Base-by-base conservation (phyloP, 2,888 invertebrate genomes). In the Limnephilus auricula region DNA sequence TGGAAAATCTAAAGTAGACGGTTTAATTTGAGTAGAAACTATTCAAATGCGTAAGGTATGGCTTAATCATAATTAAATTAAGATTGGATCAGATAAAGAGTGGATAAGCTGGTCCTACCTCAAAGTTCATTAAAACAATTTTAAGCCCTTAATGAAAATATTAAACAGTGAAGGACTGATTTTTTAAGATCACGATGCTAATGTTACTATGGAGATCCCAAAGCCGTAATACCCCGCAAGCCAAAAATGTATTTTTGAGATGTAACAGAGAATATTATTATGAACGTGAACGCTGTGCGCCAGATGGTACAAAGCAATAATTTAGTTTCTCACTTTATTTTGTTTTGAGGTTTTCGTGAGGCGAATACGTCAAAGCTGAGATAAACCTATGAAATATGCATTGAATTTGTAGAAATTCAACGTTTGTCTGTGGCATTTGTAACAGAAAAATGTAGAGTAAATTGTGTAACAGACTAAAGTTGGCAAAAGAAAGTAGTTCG, bases 311-410 rank as follows among this genome's bases (percentile, higher is more conserved):
- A 65, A 65, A 65, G 25, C 65, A 65, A 65, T 65, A 65, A n/a
- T 65, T 65, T 65, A 65, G 65, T 65, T 65, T 65, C 65, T 65
- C n/a, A 65, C 65, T 65, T n/a, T 65, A 65, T 65, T 65, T 65
- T 65, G 25, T 65, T 65, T 65, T 65, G 65, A 25, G 65, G 65
- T 65, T 65, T 65, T n/a, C 65, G 65, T n/a, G 65, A 65, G 65
- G 65, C 65, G 65, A 65, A 65, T 65, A 65, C n/a, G 65, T 65
- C 65, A 65, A 65, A 65, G 65, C 65, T 2, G 65, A 65, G 25
- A 65, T 65, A 65, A 65, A 65, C 65, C 65, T 9, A 65, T 65
- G 65, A 65, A 65, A 65, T 65, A 65, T 65, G 65, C 65, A 65
- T 65, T 65, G 65, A 65, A 65, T 65, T 65, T 65, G 65, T 65